phyloP scores from a whole-genome alignment of 2,113 vertebrate genomes.

The Silurus meridionalis region DNA sequence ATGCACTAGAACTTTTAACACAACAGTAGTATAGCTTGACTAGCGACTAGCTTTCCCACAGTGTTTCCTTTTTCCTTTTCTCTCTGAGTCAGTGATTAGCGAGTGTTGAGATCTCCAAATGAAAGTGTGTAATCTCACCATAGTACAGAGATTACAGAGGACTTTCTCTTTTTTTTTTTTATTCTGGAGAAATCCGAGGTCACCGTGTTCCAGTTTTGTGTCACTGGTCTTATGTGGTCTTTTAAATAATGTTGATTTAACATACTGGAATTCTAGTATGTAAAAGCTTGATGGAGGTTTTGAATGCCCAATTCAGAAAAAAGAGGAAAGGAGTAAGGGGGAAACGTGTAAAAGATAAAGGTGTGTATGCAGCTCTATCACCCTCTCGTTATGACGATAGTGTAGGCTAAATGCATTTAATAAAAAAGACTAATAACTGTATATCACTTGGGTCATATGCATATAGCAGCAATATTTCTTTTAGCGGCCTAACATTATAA shows the following conservation, averaged over 20 bases:
- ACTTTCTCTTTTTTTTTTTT: background rate
- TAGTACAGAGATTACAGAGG: background rate
- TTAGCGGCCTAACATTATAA: too few relatives aligned
- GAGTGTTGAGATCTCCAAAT: background rate
- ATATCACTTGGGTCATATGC: too few relatives aligned
- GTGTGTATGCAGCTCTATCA: too few relatives aligned
- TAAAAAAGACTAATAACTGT: too few relatives aligned
- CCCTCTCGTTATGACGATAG: too few relatives aligned
- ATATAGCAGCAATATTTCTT: too few relatives aligned
- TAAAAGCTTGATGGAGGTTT: background rate
- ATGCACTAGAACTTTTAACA: background rate
- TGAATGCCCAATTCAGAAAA: background rate
- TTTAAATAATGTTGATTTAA: background rate
- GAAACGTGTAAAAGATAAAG: too few relatives aligned
- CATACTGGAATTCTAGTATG: background rate
- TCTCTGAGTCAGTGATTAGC: background rate
- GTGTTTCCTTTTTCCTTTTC: background rate
- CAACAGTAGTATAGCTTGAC: background rate
- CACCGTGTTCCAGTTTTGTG: background rate
- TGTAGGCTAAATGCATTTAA: too few relatives aligned
- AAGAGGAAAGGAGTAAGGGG: too few relatives aligned
- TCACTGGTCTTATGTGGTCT: background rate
- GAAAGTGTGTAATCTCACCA: background rate
- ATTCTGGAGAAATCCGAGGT: constrained; percentile 7
- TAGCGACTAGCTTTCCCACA: background rate